Percentiles rank a stretch among this genome's conserved stretches.
phyloP scores from a whole-genome alignment of 2,888 invertebrate species.

The Phengaris alcon region DNA sequence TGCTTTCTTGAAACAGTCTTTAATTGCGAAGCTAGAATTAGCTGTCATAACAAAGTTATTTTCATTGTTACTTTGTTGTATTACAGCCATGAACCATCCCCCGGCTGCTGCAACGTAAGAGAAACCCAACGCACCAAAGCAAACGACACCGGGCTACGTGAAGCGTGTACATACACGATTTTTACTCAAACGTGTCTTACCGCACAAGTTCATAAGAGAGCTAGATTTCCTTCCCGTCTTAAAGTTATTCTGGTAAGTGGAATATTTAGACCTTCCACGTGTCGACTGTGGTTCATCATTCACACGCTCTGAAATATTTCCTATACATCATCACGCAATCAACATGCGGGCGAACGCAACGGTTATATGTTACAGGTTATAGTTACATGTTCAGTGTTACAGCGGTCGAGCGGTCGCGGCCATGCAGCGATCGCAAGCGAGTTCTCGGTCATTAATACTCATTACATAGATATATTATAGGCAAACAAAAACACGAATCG shows the following conservation, averaged over 20 bases:
- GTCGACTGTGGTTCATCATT: slow-evolving; percentile 88
- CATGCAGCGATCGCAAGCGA: slow-evolving; percentile 62
- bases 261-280: slow-evolving; percentile 90
- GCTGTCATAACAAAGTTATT: too few species aligned
- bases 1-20: too few species aligned
- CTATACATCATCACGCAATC: slow-evolving; percentile 53
- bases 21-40: too few species aligned
- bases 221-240: slow-evolving; percentile 93
- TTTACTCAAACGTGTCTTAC: slow-evolving; percentile 83
- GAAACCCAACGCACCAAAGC: slow-evolving; percentile 72
- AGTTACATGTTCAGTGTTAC: slow-evolving; percentile 30
- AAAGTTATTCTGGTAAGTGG: slow-evolving; percentile 91
- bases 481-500: slow-evolving; percentile 35
- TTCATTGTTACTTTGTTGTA: not conserved
- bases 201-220: slow-evolving; percentile 97
- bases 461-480: slow-evolving; percentile 37
- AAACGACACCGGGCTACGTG: slow-evolving; percentile 56
- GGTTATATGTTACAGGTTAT: slow-evolving; percentile 24
- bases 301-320: slow-evolving; percentile 90
- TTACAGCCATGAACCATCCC: slow-evolving; percentile 31
- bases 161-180: slow-evolving; percentile 61
- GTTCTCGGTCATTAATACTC: slow-evolving; percentile 40
- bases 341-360: slow-evolving; percentile 54
- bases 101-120: slow-evolving; percentile 59
- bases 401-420: slow-evolving; percentile 27